These are phyloP conservation scores for Cecropterus lyciades DNA, from an alignment of 1,140 invertebrate species.

Conservation along the genomic window DNA sequence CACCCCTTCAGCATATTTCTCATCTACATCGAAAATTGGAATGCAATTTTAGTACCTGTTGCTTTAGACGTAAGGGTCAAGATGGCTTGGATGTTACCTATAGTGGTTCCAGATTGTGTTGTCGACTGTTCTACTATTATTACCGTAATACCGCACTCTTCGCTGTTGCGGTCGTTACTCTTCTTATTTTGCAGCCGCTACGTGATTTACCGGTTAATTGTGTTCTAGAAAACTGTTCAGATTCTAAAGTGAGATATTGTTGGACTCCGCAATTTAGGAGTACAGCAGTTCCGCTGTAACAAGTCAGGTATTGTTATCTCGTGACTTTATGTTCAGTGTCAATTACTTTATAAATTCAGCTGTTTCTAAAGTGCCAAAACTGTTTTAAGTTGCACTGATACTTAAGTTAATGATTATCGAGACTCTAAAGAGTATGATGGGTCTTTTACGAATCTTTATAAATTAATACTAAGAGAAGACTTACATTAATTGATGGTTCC, in stretches of 20 bases:
- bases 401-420: too few species aligned
- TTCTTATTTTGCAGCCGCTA: constrained; percentile 42
- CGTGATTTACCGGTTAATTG: constrained; percentile 50
- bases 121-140: constrained; percentile 34
- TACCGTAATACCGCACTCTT: constrained; percentile 42
- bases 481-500: too few species aligned
- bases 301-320: neutral
- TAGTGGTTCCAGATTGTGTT: constrained; percentile 6
- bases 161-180: constrained; percentile 42
- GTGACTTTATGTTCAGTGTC: too few species aligned
- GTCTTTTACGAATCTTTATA: too few species aligned
- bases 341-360: too few species aligned
- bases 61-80: neutral
- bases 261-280: constrained; percentile 19
- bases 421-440: too few species aligned
- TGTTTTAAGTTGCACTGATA: too few species aligned
- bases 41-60: neutral
- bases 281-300: constrained; percentile 15
- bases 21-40: neutral
- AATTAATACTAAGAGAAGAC: too few species aligned
- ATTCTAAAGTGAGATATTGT: constrained; percentile 24
- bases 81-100: constrained; percentile 1
- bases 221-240: constrained; percentile 30
- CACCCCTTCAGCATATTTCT: constrained; percentile 13
- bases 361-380: too few species aligned